Percentiles rank a stretch among this genome's conserved stretches.
These are phyloP conservation scores for Exephanes ischioxanthus DNA, from an alignment of 2,888 invertebrate species.

Conservation along the genomic window DNA sequence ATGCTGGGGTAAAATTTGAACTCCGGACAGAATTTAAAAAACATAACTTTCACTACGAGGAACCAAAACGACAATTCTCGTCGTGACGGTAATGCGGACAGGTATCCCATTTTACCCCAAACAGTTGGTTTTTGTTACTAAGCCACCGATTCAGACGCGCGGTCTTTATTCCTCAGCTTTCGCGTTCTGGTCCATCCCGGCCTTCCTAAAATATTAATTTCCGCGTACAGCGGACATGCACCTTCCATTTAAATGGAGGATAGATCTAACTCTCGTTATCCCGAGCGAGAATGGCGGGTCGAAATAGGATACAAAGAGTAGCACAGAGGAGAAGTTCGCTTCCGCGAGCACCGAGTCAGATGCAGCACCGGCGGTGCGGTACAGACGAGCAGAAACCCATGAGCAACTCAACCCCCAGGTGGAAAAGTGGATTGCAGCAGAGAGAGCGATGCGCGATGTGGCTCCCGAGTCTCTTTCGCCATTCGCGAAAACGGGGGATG, in stretches of 20 bases:
- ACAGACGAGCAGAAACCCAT: constrained; percentile 46
- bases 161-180: too few relatives aligned
- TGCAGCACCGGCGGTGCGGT: constrained; percentile 24
- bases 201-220: constrained; percentile 35
- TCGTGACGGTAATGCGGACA: too few relatives aligned
- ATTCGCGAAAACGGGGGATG: constrained; percentile 49
- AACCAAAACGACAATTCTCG: too few relatives aligned
- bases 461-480: constrained; percentile 40
- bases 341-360: constrained; percentile 52
- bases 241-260: constrained; percentile 34
- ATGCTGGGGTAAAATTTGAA: too few relatives aligned
- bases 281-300: not conserved
- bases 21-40: too few relatives aligned
- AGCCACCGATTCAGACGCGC: too few relatives aligned
- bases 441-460: constrained; percentile 30
- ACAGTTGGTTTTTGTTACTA: too few relatives aligned
- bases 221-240: not conserved
- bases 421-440: constrained; percentile 64
- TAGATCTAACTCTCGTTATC: constrained; percentile 39
- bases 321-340: constrained; percentile 36
- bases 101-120: too few relatives aligned
- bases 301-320: constrained; percentile 37
- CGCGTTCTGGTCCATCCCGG: too few relatives aligned
- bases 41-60: too few relatives aligned
- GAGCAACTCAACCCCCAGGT: constrained; percentile 43